Percentiles rank a stretch among this genome's conserved stretches.
These are phyloP conservation scores for Natrix natrix DNA, from an alignment of 2,797 vertebrate genomes.

Conservation along the genomic window DNA sequence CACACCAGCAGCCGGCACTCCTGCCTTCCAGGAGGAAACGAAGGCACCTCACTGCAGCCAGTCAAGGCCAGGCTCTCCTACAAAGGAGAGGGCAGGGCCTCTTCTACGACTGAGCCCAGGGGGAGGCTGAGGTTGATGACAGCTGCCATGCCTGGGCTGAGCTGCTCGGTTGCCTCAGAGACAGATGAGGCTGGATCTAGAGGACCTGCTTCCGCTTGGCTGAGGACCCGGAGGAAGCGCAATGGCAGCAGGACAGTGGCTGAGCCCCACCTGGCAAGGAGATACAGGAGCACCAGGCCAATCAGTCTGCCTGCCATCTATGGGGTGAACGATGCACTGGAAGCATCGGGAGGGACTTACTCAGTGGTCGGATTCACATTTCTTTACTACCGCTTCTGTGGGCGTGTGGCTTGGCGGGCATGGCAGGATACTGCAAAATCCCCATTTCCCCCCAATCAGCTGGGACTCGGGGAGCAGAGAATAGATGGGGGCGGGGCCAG, in stretches of 20 bases:
- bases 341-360: too few relatives aligned
- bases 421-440: too few relatives aligned
- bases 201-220: neutral
- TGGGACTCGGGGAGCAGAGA: too few relatives aligned
- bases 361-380: too few relatives aligned
- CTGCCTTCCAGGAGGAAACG: neutral
- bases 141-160: neutral
- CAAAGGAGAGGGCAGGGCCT: neutral
- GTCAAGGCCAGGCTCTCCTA: neutral
- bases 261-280: too few relatives aligned
- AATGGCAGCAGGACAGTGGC: neutral
- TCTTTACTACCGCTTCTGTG: too few relatives aligned
- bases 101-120: neutral
- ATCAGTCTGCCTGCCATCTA: neutral
- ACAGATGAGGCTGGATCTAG: neutral
- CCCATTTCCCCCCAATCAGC: too few relatives aligned
- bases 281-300: neutral
- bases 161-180: neutral
- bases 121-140: neutral
- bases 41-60: neutral
- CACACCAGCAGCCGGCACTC: neutral
- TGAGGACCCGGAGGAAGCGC: neutral
- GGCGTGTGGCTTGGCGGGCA: too few relatives aligned
- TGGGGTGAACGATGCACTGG: neutral
- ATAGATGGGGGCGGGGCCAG: too few relatives aligned